phyloP scores from a whole-genome alignment of 2,113 vertebrate genomes.

The Vimba vimba region DNA sequence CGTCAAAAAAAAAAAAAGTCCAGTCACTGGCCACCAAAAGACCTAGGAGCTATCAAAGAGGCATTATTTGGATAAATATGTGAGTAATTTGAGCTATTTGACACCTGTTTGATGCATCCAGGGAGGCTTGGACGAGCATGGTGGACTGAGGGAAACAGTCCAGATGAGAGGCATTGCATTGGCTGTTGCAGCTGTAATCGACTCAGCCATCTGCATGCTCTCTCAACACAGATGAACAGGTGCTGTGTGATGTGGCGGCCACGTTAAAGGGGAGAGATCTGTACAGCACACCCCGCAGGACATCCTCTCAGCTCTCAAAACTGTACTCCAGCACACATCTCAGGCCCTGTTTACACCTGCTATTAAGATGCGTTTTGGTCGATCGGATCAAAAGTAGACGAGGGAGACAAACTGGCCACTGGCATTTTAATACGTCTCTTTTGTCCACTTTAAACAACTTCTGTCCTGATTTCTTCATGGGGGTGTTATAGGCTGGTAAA shows the following conservation, averaged over 20 bases:
- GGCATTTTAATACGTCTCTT: too few relatives aligned
- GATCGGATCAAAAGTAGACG: too few relatives aligned
- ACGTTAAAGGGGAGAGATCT: conserved; percentile 51
- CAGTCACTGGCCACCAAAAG: conserved; percentile 54
- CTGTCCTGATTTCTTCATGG: too few relatives aligned
- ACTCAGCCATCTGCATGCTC: conserved; percentile 59
- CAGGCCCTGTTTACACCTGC: too few relatives aligned
- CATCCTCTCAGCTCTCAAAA: conserved; percentile 9
- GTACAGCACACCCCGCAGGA: not conserved
- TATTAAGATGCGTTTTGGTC: too few relatives aligned
- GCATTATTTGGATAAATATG: conserved; percentile 71
- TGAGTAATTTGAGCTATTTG: conserved; percentile 70
- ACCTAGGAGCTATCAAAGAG: conserved; percentile 63
- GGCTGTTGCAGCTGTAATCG: conserved; percentile 57
- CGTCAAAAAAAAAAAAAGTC: conserved; percentile 45
- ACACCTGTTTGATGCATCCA: conserved; percentile 67
- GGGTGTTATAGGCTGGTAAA: too few relatives aligned
- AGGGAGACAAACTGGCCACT: too few relatives aligned
- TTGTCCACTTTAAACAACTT: too few relatives aligned
- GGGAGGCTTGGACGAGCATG: conserved; percentile 45
- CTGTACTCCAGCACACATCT: conserved; percentile 39
- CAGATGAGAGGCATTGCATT: conserved; percentile 47
- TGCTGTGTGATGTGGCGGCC: conserved; percentile 70
- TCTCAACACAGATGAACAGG: conserved; percentile 71
- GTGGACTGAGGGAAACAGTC: conserved; percentile 28